Base-by-base conservation (phyloP, 1,140 invertebrate genomes). In the Zaprionus davidi region DNA sequence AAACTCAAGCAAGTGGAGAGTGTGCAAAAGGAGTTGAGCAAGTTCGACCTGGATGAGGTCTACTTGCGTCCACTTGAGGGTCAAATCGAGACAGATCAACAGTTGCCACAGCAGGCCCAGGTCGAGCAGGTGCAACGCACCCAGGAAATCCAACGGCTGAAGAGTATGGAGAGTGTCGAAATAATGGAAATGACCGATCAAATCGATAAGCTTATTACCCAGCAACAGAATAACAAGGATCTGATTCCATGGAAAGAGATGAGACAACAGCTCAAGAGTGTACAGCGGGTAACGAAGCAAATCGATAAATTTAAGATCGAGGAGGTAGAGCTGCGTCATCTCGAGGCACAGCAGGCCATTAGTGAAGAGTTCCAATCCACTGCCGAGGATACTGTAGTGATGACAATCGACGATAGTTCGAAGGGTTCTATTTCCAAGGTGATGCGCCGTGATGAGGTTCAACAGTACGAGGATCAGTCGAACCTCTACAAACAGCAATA, bases 161-260 rank as follows among this genome's bases (percentile, higher is more conserved):
- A 93, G 86, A 87, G 92, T 58, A 80, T 92, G 72, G 93, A 94
- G 75, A 91, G 92, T 38, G 81, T 90, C n/a, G 81, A 93, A 38
- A 92, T 93, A 5, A 83, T 92, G 73, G 87, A 92, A 38, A 88
- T 93, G 80, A 92, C 92, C 1, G 82, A 91, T 57, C 92, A 93
- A 59, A 92, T 93, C 34, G 92, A 93, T 44, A 86, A 92, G 28
- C 78, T 93, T 0, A 85, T 93, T 3, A 85, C 79, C 0, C 82
- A 86, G 49, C 83, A 91, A 55, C 87, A 84, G 26, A 92, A 91
- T 38, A 67, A 65, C 17, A 90, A 85, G 31, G 88, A 91, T 56
- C 66, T 80, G 2, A 91, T 92, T 28, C 92, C 92, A 5, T 92
- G 92, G 92, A 91, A 92, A 64, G 91, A 91, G 63, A 92, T 92